phyloP scores from a whole-genome alignment of 2,797 vertebrate genomes.

The Epinephelus awoara region DNA sequence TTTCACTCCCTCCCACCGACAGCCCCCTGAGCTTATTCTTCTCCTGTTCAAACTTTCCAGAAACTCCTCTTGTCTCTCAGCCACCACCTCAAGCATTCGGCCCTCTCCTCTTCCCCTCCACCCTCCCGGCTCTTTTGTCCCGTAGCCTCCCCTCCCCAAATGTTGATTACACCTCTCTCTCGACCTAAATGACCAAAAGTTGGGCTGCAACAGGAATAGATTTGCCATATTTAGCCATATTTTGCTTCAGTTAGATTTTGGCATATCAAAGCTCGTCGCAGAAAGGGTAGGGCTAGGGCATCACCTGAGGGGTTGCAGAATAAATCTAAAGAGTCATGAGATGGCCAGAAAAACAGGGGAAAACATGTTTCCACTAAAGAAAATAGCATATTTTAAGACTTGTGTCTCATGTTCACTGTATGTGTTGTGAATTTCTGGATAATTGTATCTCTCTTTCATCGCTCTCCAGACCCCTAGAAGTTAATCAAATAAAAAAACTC shows the following conservation, averaged over 20 bases:
- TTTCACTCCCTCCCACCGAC: slow-evolving; percentile 20
- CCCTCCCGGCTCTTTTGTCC: slow-evolving; percentile 47
- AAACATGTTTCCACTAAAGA: not conserved
- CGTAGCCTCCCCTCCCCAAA: slow-evolving; percentile 12
- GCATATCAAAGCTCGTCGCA: not conserved
- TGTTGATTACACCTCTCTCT: slow-evolving; percentile 12
- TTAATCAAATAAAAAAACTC: not conserved
- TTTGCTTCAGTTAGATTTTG: not conserved
- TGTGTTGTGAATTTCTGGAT: not conserved
- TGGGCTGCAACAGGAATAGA: not conserved
- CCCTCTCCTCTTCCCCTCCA: slow-evolving; percentile 4
- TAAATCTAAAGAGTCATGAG: not conserved
- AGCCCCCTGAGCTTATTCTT: slow-evolving; percentile 33
- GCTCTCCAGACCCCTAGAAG: not conserved
- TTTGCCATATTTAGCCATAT: not conserved
- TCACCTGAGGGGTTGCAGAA: not conserved
- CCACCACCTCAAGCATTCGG: slow-evolving; percentile 60
- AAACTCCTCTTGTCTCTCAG: slow-evolving; percentile 64
- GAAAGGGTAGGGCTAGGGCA: not conserved
- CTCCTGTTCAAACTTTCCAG: slow-evolving; percentile 56
- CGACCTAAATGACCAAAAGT: not conserved
- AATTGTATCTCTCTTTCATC: no score
- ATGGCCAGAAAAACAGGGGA: not conserved
- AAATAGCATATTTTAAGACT: not conserved
- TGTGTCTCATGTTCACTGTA: not conserved